Percentiles rank a stretch among this genome's conserved stretches.
These are phyloP conservation scores for Argopecten irradians DNA, from an alignment of 1,140 invertebrate species.

Conservation along the genomic window DNA sequence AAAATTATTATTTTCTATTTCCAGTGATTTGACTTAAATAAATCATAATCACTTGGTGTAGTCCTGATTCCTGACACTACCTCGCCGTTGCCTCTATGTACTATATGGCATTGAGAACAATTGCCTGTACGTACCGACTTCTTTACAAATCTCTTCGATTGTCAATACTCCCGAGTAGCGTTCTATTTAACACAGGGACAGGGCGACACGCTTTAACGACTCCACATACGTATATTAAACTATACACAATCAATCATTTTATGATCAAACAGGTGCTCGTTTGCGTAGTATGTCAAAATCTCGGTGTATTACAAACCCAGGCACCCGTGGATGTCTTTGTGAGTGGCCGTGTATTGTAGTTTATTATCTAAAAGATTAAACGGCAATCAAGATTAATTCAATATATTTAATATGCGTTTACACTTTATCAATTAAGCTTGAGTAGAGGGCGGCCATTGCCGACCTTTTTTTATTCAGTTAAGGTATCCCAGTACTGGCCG, in stretches of 20 bases:
- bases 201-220: background rate
- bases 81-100: background rate
- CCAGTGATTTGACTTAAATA: too few relatives aligned
- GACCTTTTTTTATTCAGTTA: too few relatives aligned
- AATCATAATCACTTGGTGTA: background rate
- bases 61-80: background rate
- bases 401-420: background rate
- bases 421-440: too few relatives aligned
- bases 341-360: background rate
- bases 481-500: too few relatives aligned
- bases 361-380: background rate
- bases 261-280: background rate
- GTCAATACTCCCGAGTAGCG: background rate
- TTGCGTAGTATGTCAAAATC: background rate
- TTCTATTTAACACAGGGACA: background rate
- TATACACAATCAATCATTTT: background rate
- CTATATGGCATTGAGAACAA: too few relatives aligned
- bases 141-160: background rate
- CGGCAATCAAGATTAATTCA: background rate
- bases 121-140: background rate
- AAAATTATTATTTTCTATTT: too few relatives aligned
- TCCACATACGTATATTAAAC: background rate
- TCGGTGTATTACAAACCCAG: background rate
- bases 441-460: too few relatives aligned
- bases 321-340: background rate